Percentiles rank a stretch among this genome's conserved stretches.
Conservation (phyloP, 2,888 invertebrate genomes). For the Rhyacophila evoluta region DNA sequence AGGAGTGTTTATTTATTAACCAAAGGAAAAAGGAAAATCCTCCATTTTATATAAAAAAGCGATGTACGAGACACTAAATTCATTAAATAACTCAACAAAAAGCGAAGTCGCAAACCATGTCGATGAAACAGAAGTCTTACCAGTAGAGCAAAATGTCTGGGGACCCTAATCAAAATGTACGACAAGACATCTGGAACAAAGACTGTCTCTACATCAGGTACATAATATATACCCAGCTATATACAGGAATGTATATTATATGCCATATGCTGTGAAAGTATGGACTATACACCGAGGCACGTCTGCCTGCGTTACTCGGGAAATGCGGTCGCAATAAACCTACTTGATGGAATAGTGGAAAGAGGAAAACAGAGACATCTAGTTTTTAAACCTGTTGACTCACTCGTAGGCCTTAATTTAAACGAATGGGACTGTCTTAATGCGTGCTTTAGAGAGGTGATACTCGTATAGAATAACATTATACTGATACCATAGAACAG, state of each 20-base stretch:
- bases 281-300: neutral
- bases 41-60: neutral
- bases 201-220: neutral
- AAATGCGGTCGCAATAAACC: neutral
- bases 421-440: too few relatives aligned
- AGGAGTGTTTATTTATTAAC: too few relatives aligned
- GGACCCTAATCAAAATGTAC: constrained; percentile 15
- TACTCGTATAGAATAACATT: neutral
- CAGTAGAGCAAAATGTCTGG: constrained; percentile 4
- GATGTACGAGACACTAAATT: neutral
- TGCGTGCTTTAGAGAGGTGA: too few relatives aligned
- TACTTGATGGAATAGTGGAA: neutral
- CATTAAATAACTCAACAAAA: neutral
- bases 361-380: neutral
- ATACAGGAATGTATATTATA: neutral
- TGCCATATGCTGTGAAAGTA: neutral
- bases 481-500: too few relatives aligned
- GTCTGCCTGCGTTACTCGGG: neutral
- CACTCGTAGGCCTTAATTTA: neutral
- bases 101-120: constrained; percentile 3
- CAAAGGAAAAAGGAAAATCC: too few relatives aligned
- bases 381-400: constrained; percentile 7
- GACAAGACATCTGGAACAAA: neutral
- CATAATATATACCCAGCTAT: neutral
- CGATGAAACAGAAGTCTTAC: constrained; percentile 1